Conservation (phyloP, 2,113 vertebrate species). For the Origma solitaria region DNA sequence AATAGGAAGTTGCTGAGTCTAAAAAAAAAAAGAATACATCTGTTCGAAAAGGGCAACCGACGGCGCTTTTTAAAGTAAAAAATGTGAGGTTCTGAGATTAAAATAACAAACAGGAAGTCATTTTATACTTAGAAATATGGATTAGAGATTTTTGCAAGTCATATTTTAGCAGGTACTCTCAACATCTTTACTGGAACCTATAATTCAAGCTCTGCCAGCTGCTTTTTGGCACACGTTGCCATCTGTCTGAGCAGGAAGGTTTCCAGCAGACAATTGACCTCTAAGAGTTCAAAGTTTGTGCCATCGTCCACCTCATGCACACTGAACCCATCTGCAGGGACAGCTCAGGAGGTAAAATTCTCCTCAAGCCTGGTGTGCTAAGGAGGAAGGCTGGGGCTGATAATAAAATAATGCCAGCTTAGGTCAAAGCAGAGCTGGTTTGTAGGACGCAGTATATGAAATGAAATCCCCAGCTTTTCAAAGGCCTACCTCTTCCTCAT, state of each 20-base stretch:
- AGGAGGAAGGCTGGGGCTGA: not conserved
- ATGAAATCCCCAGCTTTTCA: not conserved
- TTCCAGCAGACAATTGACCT: not conserved
- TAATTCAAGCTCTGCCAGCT: conserved; percentile 45
- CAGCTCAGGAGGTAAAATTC: not conserved
- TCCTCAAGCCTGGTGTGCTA: not conserved
- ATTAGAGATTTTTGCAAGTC: conserved; percentile 59
- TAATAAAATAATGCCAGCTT: fast-evolving
- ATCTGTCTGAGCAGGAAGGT: not conserved
- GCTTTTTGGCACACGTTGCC: not conserved
- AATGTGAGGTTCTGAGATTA: conserved; percentile 54
- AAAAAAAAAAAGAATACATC: conserved; percentile 18
- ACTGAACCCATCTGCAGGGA: not conserved
- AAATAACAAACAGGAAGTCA: conserved; percentile 61
- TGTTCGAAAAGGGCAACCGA: not conserved
- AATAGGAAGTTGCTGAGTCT: not conserved
- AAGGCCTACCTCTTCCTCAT: not conserved
- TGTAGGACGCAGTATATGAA: fast-evolving
- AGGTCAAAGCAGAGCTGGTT: not conserved
- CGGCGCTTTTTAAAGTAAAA: conserved; percentile 44
- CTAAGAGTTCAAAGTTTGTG: not conserved
- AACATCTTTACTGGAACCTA: conserved; percentile 57
- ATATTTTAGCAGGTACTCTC: conserved; percentile 30
- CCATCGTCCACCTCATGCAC: not conserved
- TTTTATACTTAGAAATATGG: conserved; percentile 66